Evolutionary conservation across 2,797 vertebrate genomes (phyloP).

Genomic region (Chloroceryle inda): DNA sequence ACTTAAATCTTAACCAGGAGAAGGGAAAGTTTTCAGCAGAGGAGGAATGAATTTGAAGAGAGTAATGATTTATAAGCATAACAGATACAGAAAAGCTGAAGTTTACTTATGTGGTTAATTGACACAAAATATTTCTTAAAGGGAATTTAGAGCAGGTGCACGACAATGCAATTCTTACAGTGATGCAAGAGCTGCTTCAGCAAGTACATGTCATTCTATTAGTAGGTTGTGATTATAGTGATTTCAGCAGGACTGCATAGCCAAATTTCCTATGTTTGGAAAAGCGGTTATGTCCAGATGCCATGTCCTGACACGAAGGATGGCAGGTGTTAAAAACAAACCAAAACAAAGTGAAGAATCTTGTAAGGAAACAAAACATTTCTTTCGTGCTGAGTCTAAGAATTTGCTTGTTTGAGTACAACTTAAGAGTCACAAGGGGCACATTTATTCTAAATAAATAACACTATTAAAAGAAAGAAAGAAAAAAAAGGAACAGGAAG

Average conservation of each 20-base stretch:
- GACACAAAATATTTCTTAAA: not conserved
- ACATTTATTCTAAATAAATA: conserved; percentile 18
- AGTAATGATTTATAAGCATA: not conserved
- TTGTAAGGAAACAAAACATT: not conserved
- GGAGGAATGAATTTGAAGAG: not conserved
- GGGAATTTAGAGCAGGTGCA: not conserved
- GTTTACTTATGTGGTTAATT: not conserved
- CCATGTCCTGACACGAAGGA: not conserved
- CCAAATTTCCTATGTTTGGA: not conserved
- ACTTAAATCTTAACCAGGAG: not conserved
- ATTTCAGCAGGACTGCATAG: not conserved
- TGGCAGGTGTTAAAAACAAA: not conserved
- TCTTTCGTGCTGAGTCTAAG: not conserved
- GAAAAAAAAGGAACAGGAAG: conserved; percentile 45
- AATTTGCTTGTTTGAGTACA: conserved; percentile 14
- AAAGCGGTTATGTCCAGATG: not conserved
- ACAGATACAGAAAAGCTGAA: not conserved
- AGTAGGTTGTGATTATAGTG: not conserved
- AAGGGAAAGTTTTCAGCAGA: not conserved
- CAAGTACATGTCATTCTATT: not conserved
- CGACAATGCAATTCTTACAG: not conserved
- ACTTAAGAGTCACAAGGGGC: not conserved
- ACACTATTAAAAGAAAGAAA: conserved; percentile 36
- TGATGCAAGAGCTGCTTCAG: not conserved
- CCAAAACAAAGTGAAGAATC: not conserved